A percentile compares a stretch with the other conserved stretches of the same genome.
Evolutionary conservation across 1,140 invertebrate genomes (phyloP).

Genomic region (Psix sp.): DNA sequence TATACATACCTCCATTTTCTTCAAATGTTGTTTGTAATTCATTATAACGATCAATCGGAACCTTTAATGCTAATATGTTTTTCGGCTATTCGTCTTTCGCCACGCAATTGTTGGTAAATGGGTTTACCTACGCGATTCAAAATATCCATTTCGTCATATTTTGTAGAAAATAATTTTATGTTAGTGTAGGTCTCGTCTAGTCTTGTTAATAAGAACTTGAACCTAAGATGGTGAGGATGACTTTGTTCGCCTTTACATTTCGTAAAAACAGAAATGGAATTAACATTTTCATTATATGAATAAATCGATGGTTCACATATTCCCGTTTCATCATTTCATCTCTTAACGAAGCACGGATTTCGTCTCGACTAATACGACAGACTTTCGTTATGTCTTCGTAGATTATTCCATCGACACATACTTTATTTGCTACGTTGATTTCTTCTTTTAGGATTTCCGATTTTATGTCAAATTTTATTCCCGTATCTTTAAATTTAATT

Average conservation of each 20-base stretch:
- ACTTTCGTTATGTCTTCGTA: background rate
- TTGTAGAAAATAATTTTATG: background rate
- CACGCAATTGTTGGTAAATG: slow-evolving; percentile 1
- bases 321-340: background rate
- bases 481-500: background rate
- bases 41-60: background rate
- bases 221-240: slow-evolving; percentile 9
- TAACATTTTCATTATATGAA: background rate
- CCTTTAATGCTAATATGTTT: background rate
- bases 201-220: background rate
- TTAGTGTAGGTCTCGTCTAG: background rate
- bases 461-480: slow-evolving; percentile 3
- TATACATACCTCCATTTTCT: no score
- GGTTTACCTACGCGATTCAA: slow-evolving; percentile 4
- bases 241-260: slow-evolving; percentile 5
- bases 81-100: background rate
- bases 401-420: background rate
- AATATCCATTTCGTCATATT: background rate
- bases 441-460: background rate
- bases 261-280: background rate
- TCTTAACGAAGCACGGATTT: background rate
- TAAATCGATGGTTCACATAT: slow-evolving; percentile 5
- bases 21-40: background rate
- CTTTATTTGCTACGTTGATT: background rate
- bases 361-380: background rate